Base-by-base conservation (phyloP, 53 echinoderm and acorn worm genomes). In the Crossaster papposus region DNA sequence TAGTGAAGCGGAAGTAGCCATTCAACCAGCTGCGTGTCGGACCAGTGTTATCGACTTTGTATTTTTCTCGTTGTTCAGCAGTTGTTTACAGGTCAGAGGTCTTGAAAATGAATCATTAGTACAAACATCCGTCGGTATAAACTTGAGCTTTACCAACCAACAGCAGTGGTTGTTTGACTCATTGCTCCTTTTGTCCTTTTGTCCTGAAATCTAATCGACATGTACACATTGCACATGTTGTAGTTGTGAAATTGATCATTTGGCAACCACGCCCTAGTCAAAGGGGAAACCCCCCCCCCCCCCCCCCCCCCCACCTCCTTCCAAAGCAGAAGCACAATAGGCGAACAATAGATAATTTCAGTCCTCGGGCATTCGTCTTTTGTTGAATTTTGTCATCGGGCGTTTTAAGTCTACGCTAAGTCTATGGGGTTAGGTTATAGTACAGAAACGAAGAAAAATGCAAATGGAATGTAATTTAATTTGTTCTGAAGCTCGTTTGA, bases 231-330 rank as follows among this genome's bases (percentile, higher is more conserved):
- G 78, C 20, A 22, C 3, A 4, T 20, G 13, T 15, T 58, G 65
- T 34, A 44, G 83, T 70, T 83, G 83, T 70, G 68, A 83, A 68
- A 83, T 83, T 37, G 51, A 65, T 83, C 83, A 70, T 38, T 5
- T 17, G 9, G 9, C 35, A 36, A 78, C 15, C 33, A 35, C 35
- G 17, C 75, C 20, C 12, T 2, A 10, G 33, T 71, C 26, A 2
- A 23, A 14, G n/a, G n/a, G n/a, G n/a, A n/a, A n/a, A n/a, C n/a
- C n/a, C n/a, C n/a, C n/a, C n/a, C n/a, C n/a, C n/a, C n/a, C n/a
- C n/a, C n/a, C n/a, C n/a, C n/a, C n/a, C n/a, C n/a, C n/a, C n/a
- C n/a, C n/a, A n/a, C n/a, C n/a, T n/a, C n/a, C n/a, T n/a, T n/a
- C n/a, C n/a, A n/a, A n/a, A n/a, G n/a, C n/a, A n/a, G n/a, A n/a